Evolutionary conservation across 2,888 invertebrate genomes (phyloP).

Genomic region (Amblyteles armatorius): DNA sequence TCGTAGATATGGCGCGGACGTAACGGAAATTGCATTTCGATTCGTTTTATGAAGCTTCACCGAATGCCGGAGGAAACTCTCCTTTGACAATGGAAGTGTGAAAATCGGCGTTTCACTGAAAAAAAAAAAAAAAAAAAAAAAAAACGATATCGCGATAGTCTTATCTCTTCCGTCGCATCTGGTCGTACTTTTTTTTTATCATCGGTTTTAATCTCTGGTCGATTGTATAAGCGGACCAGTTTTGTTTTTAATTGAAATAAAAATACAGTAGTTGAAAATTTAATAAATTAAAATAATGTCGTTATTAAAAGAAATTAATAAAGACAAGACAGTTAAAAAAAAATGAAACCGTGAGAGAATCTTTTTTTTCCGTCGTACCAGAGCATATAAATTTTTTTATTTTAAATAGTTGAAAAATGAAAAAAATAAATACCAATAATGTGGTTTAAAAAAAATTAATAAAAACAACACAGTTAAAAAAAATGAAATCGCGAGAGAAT

Average conservation of each 20-base stretch:
- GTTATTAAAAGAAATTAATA: too few species aligned
- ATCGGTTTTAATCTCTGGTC: too few species aligned
- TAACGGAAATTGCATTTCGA: slow-evolving; percentile 80
- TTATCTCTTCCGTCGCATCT: too few species aligned
- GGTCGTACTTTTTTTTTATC: too few species aligned
- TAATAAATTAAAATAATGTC: not conserved
- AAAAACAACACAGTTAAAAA: too few species aligned
- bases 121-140: not conserved
- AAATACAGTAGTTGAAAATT: too few species aligned
- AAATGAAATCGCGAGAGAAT: not conserved
- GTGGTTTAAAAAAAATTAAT: too few species aligned
- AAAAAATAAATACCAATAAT: not conserved
- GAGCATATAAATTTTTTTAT: too few species aligned
- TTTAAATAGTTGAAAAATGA: not conserved
- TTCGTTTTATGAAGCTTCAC: slow-evolving; percentile 74
- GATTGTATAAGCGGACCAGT: too few species aligned
- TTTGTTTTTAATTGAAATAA: too few species aligned
- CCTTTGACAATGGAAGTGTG: slow-evolving; percentile 30
- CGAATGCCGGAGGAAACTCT: not conserved
- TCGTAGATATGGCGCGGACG: slow-evolving; percentile 65
- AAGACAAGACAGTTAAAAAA: too few species aligned
- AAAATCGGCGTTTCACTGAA: not conserved
- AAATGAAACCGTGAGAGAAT: not conserved
- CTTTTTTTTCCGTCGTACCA: not conserved
- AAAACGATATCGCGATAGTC: not conserved